These are phyloP conservation scores for Trematomus loennbergii DNA, from an alignment of 2,113 vertebrate genomes.

Conservation along the genomic window DNA sequence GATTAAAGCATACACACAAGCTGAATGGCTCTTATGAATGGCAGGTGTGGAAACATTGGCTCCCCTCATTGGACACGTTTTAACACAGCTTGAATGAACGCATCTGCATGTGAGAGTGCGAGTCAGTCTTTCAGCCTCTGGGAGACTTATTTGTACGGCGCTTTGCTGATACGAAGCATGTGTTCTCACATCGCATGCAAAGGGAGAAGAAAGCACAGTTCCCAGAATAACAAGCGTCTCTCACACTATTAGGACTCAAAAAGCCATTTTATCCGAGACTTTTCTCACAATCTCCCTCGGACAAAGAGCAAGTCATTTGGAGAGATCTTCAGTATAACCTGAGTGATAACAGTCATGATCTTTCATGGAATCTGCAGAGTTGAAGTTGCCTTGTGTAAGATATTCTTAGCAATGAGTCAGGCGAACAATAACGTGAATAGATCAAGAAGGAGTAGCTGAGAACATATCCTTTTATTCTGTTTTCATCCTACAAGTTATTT, in stretches of 20 bases:
- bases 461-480: constrained; percentile 10
- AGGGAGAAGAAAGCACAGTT: constrained; percentile 29
- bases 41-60: constrained; percentile 51
- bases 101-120: constrained; percentile 36
- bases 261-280: constrained; percentile 21
- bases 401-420: constrained; percentile 2
- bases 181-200: constrained; percentile 50
- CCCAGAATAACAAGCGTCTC: constrained; percentile 31
- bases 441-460: neutral
- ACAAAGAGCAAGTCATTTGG: constrained; percentile 5
- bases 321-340: neutral
- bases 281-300: neutral
- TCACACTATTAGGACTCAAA: constrained; percentile 20
- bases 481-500: constrained; percentile 18
- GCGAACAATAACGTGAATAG: neutral
- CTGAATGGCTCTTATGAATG: constrained; percentile 34
- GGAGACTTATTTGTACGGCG: constrained; percentile 49
- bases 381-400: neutral
- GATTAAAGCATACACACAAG: constrained; percentile 44
- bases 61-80: constrained; percentile 24
- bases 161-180: constrained; percentile 61
- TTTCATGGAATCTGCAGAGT: constrained; percentile 4
- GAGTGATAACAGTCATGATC: neutral
- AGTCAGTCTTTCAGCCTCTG: constrained; percentile 42
- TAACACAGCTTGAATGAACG: constrained; percentile 33